These are phyloP conservation scores for Pseudeuparius sepicola DNA, from an alignment of 2,888 invertebrate genomes.

Conservation along the genomic window DNA sequence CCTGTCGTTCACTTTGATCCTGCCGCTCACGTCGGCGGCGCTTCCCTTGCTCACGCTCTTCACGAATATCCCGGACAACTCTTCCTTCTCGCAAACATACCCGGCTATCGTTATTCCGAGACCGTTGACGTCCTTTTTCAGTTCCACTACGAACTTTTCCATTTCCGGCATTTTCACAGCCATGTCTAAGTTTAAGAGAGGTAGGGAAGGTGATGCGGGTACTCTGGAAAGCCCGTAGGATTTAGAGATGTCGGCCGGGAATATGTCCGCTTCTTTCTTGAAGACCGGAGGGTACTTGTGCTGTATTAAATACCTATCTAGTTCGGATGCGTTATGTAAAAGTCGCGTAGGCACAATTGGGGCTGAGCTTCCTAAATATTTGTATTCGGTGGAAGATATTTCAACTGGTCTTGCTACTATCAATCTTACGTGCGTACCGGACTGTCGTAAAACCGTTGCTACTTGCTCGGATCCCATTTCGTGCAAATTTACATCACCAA, in stretches of 20 bases:
- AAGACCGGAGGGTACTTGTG: conserved; percentile 72
- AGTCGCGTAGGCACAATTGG: conserved; percentile 61
- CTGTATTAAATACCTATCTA: conserved; percentile 77
- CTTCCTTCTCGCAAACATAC: conserved; percentile 96
- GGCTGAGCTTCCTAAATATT: conserved; percentile 47
- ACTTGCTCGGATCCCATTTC: conserved; percentile 99
- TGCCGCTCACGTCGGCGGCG: conserved; percentile 87
- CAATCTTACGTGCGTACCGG: conserved; percentile 87
- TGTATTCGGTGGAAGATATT: conserved; percentile 49
- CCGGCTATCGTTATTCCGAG: conserved; percentile 93
- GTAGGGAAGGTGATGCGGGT: conserved; percentile 40
- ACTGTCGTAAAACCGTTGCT: conserved; percentile 88
- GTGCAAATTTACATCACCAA: conserved; percentile 58
- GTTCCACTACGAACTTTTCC: conserved; percentile 86
- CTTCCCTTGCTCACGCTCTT: conserved; percentile 96
- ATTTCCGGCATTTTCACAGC: conserved; percentile 76
- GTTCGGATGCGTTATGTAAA: conserved; percentile 75
- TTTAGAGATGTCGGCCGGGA: conserved; percentile 38
- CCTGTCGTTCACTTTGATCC: conserved; percentile 93
- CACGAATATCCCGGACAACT: conserved; percentile 96
- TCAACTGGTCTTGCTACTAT: conserved; percentile 90
- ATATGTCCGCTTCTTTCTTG: conserved; percentile 30
- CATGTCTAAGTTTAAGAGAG: conserved; percentile 41
- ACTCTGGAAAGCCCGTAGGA: conserved; percentile 33
- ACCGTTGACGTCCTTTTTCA: conserved; percentile 88